These are phyloP conservation scores for Indri indri DNA, from an alignment of 2,113 vertebrate genomes.

Conservation along the genomic window DNA sequence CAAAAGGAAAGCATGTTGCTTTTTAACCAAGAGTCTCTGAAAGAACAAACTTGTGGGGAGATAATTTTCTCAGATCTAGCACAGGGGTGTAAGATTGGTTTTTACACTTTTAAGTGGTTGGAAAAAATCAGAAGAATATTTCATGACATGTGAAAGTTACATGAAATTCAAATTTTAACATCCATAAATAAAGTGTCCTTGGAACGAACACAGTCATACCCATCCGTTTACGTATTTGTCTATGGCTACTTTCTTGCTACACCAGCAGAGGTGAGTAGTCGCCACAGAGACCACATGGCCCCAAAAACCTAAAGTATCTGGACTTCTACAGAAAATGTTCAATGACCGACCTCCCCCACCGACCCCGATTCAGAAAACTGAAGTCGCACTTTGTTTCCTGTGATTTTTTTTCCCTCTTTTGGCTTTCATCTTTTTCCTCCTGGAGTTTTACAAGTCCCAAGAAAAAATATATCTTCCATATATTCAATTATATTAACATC, in stretches of 20 bases:
- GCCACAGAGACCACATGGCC: background rate
- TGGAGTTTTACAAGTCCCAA: constrained; percentile 33
- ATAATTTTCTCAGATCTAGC: background rate
- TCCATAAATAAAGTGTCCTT: constrained; percentile 3
- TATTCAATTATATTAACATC: constrained; percentile 53
- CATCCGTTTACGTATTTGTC: background rate
- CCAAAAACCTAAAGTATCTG: background rate
- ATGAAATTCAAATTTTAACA: constrained; percentile 16
- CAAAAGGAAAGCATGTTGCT: background rate
- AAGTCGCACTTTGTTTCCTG: background rate
- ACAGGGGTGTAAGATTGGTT: background rate
- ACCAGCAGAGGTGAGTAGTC: background rate
- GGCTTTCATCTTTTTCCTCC: background rate
- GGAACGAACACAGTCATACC: background rate
- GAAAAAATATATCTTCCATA: constrained; percentile 42
- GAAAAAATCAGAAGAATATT: constrained; percentile 26
- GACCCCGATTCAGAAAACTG: background rate
- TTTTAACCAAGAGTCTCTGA: background rate
- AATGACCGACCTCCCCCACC: background rate
- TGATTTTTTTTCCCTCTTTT: background rate
- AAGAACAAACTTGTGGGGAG: background rate
- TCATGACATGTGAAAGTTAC: background rate
- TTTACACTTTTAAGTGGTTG: background rate
- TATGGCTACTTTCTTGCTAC: background rate
- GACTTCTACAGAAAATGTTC: background rate